Evolutionary conservation across 2,888 invertebrate genomes (phyloP).

Genomic region (Leucophenga maculata): DNA sequence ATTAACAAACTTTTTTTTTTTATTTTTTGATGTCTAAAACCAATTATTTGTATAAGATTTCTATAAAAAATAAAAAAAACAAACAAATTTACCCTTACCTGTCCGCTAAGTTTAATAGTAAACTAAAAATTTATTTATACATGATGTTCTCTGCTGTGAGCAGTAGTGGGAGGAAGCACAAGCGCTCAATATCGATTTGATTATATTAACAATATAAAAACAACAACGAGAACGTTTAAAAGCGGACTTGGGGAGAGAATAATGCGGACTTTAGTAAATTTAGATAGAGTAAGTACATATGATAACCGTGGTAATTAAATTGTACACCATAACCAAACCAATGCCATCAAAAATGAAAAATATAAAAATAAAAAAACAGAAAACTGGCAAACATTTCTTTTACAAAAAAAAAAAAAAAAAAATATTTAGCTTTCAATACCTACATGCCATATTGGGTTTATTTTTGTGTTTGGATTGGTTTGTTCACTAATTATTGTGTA

Average conservation of each 20-base stretch:
- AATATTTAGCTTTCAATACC: slow-evolving; percentile 14
- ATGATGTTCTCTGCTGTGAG: too few relatives aligned
- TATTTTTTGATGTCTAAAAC: not conserved
- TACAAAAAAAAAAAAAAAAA: too few relatives aligned
- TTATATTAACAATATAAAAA: not conserved
- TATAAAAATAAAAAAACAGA: not conserved
- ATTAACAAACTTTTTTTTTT: not conserved
- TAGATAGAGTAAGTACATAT: not conserved
- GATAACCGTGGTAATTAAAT: not conserved
- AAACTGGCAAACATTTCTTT: too few relatives aligned
- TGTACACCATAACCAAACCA: slow-evolving; percentile 10
- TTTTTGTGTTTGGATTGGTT: not conserved
- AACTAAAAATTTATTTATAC: not conserved
- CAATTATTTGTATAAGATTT: slow-evolving; percentile 2
- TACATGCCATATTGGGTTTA: slow-evolving; percentile 5
- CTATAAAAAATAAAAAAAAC: not conserved
- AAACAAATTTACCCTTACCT: slow-evolving; percentile 15
- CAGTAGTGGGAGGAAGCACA: not conserved
- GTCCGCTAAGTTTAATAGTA: not conserved
- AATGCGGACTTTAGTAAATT: not conserved
- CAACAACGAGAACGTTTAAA: slow-evolving; percentile 12
- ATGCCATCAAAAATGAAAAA: not conserved
- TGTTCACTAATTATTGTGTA: too few relatives aligned
- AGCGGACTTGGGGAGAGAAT: not conserved
- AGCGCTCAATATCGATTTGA: not conserved